phyloP scores from a whole-genome alignment of 2,113 vertebrate genomes.

The Dicrurus megarhynchus region DNA sequence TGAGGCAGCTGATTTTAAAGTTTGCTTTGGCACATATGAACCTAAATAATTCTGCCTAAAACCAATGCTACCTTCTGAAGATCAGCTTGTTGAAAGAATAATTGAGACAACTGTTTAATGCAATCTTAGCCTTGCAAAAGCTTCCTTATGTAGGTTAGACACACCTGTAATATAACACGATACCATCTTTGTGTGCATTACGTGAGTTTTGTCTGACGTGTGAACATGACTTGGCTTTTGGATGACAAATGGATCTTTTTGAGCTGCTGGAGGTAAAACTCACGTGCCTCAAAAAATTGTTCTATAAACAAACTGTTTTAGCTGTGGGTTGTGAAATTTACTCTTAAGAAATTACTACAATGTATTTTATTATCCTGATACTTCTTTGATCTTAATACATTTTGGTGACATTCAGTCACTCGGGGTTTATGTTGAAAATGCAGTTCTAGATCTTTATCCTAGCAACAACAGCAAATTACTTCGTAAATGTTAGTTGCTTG shows the following conservation, averaged over 20 bases:
- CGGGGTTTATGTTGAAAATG: background rate
- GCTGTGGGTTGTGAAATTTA: background rate
- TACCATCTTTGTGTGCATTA: background rate
- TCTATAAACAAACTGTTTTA: background rate
- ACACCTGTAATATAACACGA: background rate
- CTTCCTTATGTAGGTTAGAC: background rate
- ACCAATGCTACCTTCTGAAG: background rate
- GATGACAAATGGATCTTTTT: background rate
- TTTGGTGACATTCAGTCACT: background rate
- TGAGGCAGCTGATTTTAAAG: background rate
- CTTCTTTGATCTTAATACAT: background rate
- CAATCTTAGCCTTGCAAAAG: constrained; percentile 26
- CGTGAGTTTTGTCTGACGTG: background rate
- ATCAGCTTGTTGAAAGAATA: background rate
- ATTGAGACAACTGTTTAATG: background rate
- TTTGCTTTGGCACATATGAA: background rate
- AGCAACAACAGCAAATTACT: background rate
- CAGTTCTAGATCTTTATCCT: background rate
- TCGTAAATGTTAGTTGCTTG: background rate
- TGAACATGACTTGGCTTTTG: background rate
- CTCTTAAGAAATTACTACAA: background rate
- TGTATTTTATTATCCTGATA: background rate
- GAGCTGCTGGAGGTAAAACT: background rate
- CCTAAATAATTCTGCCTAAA: background rate
- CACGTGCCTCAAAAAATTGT: background rate